A percentile compares a stretch with the other conserved stretches of the same genome.
Conservation (phyloP, 2,888 invertebrate species). For the Herminia tarsipennalis region DNA sequence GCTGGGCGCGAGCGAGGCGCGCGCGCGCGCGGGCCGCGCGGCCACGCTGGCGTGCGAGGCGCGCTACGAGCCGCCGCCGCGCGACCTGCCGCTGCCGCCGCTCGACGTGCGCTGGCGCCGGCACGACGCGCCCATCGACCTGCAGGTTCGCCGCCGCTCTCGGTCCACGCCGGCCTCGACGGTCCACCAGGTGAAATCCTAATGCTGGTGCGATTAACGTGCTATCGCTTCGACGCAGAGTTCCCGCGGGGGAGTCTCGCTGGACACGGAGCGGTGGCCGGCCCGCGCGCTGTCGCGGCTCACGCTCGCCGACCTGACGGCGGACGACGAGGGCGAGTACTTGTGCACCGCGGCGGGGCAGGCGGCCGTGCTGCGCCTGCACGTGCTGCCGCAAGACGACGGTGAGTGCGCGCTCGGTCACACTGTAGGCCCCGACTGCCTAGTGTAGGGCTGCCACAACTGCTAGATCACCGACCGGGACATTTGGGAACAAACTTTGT, state of each 20-base stretch:
- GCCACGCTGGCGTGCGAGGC: constrained; percentile 67
- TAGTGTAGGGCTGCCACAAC: no score
- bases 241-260: constrained; percentile 83
- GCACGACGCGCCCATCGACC: constrained; percentile 39
- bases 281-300: constrained; percentile 87
- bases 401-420: no score
- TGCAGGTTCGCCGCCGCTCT: no score
- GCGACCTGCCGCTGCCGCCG: constrained; percentile 54
- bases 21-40: constrained; percentile 54
- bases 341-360: constrained; percentile 40
- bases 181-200: not conserved
- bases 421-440: no score
- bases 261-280: constrained; percentile 87
- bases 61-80: constrained; percentile 58
- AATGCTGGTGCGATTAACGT: not conserved
- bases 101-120: constrained; percentile 62
- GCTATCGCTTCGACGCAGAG: constrained; percentile 11
- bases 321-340: constrained; percentile 75
- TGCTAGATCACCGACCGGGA: no score
- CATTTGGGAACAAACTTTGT: no score
- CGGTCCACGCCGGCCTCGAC: not conserved
- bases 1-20: constrained; percentile 42
- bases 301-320: constrained; percentile 82
- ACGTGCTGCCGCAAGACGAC: constrained; percentile 13
- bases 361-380: constrained; percentile 30